Evolutionary conservation across 2,797 vertebrate genomes (phyloP).

Genomic region (Acestrorhynchus altus): DNA sequence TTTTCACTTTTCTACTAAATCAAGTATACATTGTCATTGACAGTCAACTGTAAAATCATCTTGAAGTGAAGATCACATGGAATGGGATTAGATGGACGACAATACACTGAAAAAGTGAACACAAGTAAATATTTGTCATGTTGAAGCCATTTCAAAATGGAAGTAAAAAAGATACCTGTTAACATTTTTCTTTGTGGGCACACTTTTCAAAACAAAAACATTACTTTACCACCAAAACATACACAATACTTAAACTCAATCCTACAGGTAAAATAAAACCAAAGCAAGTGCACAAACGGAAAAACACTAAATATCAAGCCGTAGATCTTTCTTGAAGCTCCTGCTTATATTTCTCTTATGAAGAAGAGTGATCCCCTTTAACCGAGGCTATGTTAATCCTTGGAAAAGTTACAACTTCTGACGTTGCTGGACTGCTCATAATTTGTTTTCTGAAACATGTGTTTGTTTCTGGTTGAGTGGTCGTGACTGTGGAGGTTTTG

Average conservation of each 20-base stretch:
- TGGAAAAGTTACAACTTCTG: constrained; percentile 75
- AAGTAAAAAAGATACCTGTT: constrained; percentile 10
- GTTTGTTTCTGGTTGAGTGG: constrained; percentile 78
- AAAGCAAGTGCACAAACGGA: background rate
- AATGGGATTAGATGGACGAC: constrained; percentile 23
- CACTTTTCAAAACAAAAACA: background rate
- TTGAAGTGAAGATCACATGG: background rate
- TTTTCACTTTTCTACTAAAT: constrained; percentile 15
- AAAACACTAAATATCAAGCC: background rate
- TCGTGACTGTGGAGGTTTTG: constrained; percentile 79
- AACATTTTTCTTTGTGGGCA: constrained; percentile 4
- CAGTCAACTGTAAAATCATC: constrained; percentile 2
- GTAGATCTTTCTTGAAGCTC: background rate
- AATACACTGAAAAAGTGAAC: background rate
- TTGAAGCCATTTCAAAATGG: background rate
- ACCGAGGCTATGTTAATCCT: constrained; percentile 70
- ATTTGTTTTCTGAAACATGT: constrained; percentile 63
- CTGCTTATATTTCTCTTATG: constrained; percentile 51
- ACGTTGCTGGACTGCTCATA: constrained; percentile 65
- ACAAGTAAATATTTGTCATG: background rate
- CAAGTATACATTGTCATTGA: background rate
- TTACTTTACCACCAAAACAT: background rate
- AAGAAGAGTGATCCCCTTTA: constrained; percentile 59
- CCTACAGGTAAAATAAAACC: background rate
- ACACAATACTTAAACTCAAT: background rate